Percentiles rank a stretch among this genome's conserved stretches.
Evolutionary conservation across 2,888 invertebrate genomes (phyloP).

Genomic region (Papilio elwesi): DNA sequence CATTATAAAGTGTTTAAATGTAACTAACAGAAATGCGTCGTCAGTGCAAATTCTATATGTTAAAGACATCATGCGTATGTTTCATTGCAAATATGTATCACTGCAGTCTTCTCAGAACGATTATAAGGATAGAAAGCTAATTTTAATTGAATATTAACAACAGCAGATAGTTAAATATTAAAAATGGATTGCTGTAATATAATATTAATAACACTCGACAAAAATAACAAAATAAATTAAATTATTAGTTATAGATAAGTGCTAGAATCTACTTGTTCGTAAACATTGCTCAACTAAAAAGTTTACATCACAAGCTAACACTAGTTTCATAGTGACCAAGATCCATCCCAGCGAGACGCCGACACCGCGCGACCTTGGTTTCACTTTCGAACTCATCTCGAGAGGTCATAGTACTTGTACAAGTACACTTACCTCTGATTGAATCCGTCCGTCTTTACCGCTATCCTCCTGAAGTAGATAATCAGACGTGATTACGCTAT

Average conservation of each 20-base stretch:
- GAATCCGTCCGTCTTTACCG: constrained; percentile 43
- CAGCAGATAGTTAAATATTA: no score
- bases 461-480: not conserved
- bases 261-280: constrained; percentile 30
- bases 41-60: no score
- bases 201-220: no score
- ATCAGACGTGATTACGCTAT: constrained; percentile 2
- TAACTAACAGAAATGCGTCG: no score
- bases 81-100: no score
- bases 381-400: constrained; percentile 68
- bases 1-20: no score
- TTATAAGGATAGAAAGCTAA: no score
- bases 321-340: constrained; percentile 50
- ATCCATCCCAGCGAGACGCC: constrained; percentile 44
- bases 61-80: no score
- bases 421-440: constrained; percentile 43
- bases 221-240: not conserved
- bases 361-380: constrained; percentile 57
- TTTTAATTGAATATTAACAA: no score
- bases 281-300: constrained; percentile 53
- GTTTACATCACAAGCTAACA: constrained; percentile 51
- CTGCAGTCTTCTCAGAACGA: no score
- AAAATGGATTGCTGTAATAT: no score
- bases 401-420: constrained; percentile 58
- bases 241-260: not conserved